phyloP scores from a whole-genome alignment of 2,797 vertebrate genomes.

The Stomatorhinus walkeri region DNA sequence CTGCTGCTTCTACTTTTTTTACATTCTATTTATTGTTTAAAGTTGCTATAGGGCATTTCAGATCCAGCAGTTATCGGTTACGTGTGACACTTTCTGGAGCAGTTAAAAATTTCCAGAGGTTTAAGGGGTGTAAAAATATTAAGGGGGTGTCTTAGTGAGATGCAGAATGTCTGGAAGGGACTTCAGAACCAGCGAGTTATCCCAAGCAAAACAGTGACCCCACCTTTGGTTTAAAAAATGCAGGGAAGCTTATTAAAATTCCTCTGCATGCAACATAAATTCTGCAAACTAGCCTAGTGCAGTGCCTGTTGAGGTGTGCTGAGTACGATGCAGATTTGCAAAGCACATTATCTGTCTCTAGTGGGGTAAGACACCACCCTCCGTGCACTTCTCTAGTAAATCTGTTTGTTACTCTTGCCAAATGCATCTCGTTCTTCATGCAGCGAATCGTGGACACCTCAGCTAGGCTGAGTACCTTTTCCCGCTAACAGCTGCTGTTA shows the following conservation, averaged over 20 bases:
- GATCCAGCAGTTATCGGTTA: not conserved
- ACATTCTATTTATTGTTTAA: not conserved
- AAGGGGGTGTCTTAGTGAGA: not conserved
- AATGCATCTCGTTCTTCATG: not conserved
- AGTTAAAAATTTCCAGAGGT: conserved; percentile 14
- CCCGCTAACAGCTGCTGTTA: not conserved
- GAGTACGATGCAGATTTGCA: not conserved
- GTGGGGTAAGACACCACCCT: not conserved
- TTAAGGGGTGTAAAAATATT: conserved; percentile 2
- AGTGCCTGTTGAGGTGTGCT: not conserved
- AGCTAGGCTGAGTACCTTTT: not conserved
- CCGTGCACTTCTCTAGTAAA: no score
- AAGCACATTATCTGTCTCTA: not conserved
- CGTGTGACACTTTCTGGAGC: conserved; percentile 55
- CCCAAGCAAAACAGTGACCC: conserved; percentile 7
- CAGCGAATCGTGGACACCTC: not conserved
- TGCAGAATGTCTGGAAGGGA: conserved; percentile 15
- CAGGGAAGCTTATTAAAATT: not conserved
- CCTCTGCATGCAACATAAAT: not conserved
- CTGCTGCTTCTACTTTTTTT: not conserved
- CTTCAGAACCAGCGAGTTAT: not conserved
- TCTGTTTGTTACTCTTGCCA: not conserved
- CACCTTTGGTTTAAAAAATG: not conserved
- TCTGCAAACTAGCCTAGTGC: not conserved
- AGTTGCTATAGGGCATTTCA: not conserved